Conservation (phyloP, 2,888 invertebrate genomes). For the Acleris laterana region DNA sequence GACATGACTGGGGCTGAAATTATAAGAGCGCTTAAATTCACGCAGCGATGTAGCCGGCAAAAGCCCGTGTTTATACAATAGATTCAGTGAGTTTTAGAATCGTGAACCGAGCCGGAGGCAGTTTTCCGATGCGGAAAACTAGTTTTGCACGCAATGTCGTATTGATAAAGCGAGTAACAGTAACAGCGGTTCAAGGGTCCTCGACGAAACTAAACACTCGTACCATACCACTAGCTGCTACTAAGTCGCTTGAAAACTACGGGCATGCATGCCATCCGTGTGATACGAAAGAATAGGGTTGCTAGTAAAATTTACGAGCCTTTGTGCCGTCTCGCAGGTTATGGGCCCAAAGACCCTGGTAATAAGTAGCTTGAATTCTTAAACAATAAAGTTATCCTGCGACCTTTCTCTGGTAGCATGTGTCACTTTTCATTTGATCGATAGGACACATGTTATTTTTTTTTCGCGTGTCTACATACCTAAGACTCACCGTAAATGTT, state of each 20-base stretch:
- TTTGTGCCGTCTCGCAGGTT: slow-evolving; percentile 15
- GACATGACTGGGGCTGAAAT: too few relatives aligned
- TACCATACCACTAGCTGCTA: slow-evolving; percentile 34
- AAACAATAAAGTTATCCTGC: slow-evolving; percentile 2
- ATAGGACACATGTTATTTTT: neutral
- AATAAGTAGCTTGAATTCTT: slow-evolving; percentile 10
- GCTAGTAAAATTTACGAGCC: slow-evolving; percentile 31
- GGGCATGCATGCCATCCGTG: slow-evolving; percentile 20
- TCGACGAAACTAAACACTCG: slow-evolving; percentile 16
- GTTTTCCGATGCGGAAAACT: slow-evolving; percentile 32
- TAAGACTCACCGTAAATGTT: too few relatives aligned
- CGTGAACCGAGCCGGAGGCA: slow-evolving; percentile 13
- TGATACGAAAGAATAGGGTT: slow-evolving; percentile 16
- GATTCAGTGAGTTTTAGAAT: neutral
- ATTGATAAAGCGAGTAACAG: slow-evolving; percentile 23
- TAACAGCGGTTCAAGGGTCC: slow-evolving; percentile 16
- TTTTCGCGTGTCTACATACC: too few relatives aligned
- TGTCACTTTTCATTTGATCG: neutral
- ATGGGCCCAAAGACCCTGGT: slow-evolving; percentile 8
- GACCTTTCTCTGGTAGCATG: slow-evolving; percentile 3
- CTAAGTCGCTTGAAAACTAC: slow-evolving; percentile 17
- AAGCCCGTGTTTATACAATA: neutral
- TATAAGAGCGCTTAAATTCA: too few relatives aligned
- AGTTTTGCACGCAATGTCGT: slow-evolving; percentile 31
- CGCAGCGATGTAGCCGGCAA: too few relatives aligned